Evolutionary conservation across 2,888 invertebrate species (phyloP), one percentile per base, ranked within the genome.

Genomic region (Maniola hyperantus): DNA sequence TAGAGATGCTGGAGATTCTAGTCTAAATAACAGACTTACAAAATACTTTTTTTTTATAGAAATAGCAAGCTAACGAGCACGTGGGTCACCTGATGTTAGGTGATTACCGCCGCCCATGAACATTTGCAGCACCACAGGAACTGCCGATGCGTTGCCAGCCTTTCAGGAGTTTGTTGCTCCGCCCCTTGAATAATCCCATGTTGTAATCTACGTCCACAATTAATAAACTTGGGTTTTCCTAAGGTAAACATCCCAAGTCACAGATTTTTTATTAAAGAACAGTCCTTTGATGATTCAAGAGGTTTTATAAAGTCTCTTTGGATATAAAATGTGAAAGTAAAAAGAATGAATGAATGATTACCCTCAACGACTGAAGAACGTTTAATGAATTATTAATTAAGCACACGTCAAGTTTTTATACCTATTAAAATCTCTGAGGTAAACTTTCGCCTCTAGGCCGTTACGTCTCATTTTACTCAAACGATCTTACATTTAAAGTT

Each of bases 401-500:
- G 11, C 51, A 10, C 18, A 51, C 20, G 13, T 11, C 1, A 11
- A 51, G 51, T 11, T 10, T 51, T 20, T 51, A 18, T 20, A 8
- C 7, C n/a, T n/a, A 6, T 1, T 0, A 18, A n/a, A 57, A 42
- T 10, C 42, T 39, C 18, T 20, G 42, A 39, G 20, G 42, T 42
- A 55, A 36, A 36, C 36, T 55, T 55, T 18, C n/a, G 39, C 36
- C 13, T 42, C 39, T 57, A 55, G 18, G 18, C 39, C 39, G 13
- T 39, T 39, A 55, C 55, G 60, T 60, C 13, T 60, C 36, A 13
- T 51, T 39, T 50, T 50, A 61, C 33, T n/a, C 42, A 53, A 51
- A 62, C 53, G 53, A 62, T 53, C 20, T 50, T 36, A 60, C 18
- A 48, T 48, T 36, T 60, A 15, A 51, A 50, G 36, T 61, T 51